These are phyloP conservation scores for Proterorhinus semilunaris DNA, from an alignment of 2,113 vertebrate genomes.

Conservation along the genomic window DNA sequence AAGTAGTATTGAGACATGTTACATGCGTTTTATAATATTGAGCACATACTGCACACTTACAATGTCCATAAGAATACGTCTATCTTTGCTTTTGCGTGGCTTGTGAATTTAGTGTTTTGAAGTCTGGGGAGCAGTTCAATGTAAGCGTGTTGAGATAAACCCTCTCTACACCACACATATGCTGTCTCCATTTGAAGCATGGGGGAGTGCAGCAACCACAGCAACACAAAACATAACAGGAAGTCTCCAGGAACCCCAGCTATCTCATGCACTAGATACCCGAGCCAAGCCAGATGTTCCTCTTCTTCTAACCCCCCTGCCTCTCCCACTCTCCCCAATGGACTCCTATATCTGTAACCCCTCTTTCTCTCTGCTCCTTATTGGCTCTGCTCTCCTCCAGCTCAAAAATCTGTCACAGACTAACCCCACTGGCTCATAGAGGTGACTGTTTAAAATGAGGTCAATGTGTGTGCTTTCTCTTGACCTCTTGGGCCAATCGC, in stretches of 20 bases:
- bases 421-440: slow-evolving; percentile 45
- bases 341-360: slow-evolving; percentile 10
- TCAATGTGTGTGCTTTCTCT: slow-evolving; percentile 52
- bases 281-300: slow-evolving; percentile 66
- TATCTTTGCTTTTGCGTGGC: slow-evolving; percentile 18
- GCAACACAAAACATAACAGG: slow-evolving; percentile 62
- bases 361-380: slow-evolving; percentile 7
- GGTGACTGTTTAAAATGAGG: slow-evolving; percentile 55
- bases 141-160: slow-evolving; percentile 43
- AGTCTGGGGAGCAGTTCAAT: slow-evolving; percentile 23
- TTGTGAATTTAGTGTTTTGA: slow-evolving; percentile 17
- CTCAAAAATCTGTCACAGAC: slow-evolving; percentile 32
- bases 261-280: slow-evolving; percentile 56
- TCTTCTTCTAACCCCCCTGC: slow-evolving; percentile 38
- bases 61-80: neutral
- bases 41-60: no score
- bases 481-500: slow-evolving; percentile 52
- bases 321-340: neutral
- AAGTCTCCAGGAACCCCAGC: slow-evolving; percentile 55
- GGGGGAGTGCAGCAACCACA: slow-evolving; percentile 55
- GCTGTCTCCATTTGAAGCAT: slow-evolving; percentile 67
- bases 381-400: slow-evolving; percentile 6
- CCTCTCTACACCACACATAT: slow-evolving; percentile 53
- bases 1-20: no score
- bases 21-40: no score